Base-by-base conservation (phyloP, 2,888 invertebrate species). In the Athalia circularis region DNA sequence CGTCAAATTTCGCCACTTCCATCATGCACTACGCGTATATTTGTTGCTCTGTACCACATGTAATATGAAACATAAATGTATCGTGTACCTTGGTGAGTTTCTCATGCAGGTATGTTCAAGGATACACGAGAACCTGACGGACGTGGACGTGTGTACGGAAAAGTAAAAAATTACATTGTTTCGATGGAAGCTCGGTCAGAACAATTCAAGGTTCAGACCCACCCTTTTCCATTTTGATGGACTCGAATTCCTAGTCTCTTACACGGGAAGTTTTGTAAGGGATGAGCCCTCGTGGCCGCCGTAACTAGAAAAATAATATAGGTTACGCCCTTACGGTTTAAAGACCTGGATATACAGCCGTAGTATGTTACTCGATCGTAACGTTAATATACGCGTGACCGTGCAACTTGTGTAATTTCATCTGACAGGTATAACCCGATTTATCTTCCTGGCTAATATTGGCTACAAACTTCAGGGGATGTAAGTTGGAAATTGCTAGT, bases 401-500 rank as follows among this genome's bases (percentile, higher is more conserved):
- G 29, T 29, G 13, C 50, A 72, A 72, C 72, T 72, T 72, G 48
- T 50, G 52, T 72, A 72, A 72, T 72, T 59, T 8, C 13, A 72
- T 87, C 82, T 83, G 81, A 88, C 87, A 87, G 87, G 86, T 85
- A 84, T 88, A 87, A 89, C 86, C 86, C 86, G 88, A 89, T 90
- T 90, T 90, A 89, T 89, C 88, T 88, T 87, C 87, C 86, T 87
- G 88, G 86, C 29, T 72, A 13, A 87, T 86, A 88, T 89, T 89
- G 88, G 87, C 83, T 82, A 83, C 82, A 82, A 87, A 88, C 88
- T 88, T 88, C 85, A n/a, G 85, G 85, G 83, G 86, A 86, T 88
- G 89, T 88, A 89, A 90, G 88, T 89, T 90, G 80, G 88, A 86
- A 89, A 90, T 90, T 90, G 88, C 87, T 88, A 87, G 89, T 88